Conservation (phyloP, 2,888 invertebrate species). For the Leucoma salicis region DNA sequence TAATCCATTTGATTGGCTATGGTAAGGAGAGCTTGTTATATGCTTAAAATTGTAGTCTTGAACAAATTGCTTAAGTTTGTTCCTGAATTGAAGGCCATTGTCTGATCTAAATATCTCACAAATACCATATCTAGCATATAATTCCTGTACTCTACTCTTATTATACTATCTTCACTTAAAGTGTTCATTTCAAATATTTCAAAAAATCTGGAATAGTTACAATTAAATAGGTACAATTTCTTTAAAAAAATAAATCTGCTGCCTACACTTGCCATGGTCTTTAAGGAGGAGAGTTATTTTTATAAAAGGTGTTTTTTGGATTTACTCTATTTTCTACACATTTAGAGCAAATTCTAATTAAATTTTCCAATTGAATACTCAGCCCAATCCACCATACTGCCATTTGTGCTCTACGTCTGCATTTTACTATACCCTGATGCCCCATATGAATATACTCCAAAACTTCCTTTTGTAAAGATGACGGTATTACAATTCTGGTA, state of each 20-base stretch:
- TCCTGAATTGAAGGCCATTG: no score
- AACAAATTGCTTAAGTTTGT: no score
- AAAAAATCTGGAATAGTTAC: not conserved
- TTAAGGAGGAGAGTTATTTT: not conserved
- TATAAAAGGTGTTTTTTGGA: not conserved
- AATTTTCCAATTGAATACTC: constrained; percentile 4
- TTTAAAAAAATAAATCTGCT: not conserved
- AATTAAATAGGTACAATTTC: not conserved
- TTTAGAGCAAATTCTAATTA: constrained; percentile 1
- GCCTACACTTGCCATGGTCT: not conserved
- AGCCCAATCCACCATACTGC: constrained; percentile 2
- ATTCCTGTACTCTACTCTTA: no score
- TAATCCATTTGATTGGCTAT: no score
- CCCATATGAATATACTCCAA: not conserved
- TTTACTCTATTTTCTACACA: constrained; percentile 2
- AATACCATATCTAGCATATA: no score
- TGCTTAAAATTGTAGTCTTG: no score
- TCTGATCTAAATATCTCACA: no score
- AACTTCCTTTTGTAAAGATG: not conserved
- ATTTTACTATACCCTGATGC: constrained; percentile 3
- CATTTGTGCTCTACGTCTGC: not conserved
- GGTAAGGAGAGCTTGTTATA: no score
- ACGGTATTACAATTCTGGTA: not conserved
- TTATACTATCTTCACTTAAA: no score
- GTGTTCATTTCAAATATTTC: no score